Base-by-base conservation (phyloP, 2,113 vertebrate species). In the Plestiodon gilberti region DNA sequence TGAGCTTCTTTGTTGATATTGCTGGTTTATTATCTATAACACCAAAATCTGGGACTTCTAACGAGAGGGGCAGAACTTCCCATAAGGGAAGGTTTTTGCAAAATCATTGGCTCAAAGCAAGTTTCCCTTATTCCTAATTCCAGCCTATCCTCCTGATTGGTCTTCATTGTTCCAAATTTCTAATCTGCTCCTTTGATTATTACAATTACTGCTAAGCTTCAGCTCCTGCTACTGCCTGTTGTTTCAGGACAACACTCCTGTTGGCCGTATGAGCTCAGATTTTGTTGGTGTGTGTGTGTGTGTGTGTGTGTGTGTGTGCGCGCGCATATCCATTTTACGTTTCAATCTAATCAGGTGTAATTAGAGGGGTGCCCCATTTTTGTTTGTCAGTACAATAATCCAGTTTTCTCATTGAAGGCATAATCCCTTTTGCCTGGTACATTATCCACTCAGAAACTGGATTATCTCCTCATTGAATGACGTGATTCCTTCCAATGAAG, bases 391-490 rank as follows among this genome's bases (percentile, higher is more conserved):
- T 61, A 38, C 43, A 55, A 33, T 85, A 77, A 85, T 78, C 83
- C 62, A 65, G 57, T 85, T 84, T 85, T 43, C 83, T 67, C 77
- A 67, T 28, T 78, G 83, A 43, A 78, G 74, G 74, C 67, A 78
- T 85, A 85, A 85, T 85, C 62, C 74, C 43, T 85, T 85, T 78
- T 40, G 15, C 33, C 9, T 40, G 15, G 55, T 43, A 35, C 83
- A 28, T 85, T 67, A 85, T 85, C 43, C 83, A 77, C 74, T 77
- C 59, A 55, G 61, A 77, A 67, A 76, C 73, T 85, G 74, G 83
- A 85, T 85, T 85, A 77, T 67, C 61, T 30, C 64, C 33, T 67
- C 43, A 25, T 7, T 28, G 74, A 77, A 85, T 85, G 83, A 77
- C 43, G 61, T 43, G 25, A 30, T 67, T 67, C 74, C 57, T n/a